Percentiles rank a stretch among this genome's conserved stretches.
These are phyloP conservation scores for Drosophila mauritiana DNA, from an alignment of 1,140 invertebrate genomes.

Conservation along the genomic window DNA sequence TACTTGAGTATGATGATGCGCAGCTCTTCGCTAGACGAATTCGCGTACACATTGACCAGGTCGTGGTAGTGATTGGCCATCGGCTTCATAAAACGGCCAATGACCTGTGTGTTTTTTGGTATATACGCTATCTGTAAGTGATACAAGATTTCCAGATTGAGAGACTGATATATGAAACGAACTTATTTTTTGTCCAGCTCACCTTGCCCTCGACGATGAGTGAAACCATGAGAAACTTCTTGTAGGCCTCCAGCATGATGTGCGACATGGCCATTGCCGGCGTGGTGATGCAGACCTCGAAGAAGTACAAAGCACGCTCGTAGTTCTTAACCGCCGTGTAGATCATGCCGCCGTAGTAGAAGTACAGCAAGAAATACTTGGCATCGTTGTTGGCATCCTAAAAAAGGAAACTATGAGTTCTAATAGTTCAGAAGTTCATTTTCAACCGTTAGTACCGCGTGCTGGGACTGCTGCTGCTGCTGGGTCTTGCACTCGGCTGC, in stretches of 20 bases:
- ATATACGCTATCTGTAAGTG: constrained; percentile 88
- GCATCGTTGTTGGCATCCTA: constrained; percentile 92
- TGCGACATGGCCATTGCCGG: constrained; percentile 97
- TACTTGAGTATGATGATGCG: constrained; percentile 90
- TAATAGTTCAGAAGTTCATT: no score
- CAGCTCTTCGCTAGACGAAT: constrained; percentile 91
- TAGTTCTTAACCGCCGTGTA: constrained; percentile 97
- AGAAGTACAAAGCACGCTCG: constrained; percentile 96
- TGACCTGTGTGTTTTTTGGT: constrained; percentile 96
- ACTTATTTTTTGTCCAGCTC: constrained; percentile 7
- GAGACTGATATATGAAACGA: neutral
- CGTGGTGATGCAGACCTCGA: constrained; percentile 97
- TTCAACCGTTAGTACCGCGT: constrained; percentile 41
- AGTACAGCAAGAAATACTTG: constrained; percentile 96
- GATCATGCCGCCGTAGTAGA: constrained; percentile 99
- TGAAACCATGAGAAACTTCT: constrained; percentile 97
- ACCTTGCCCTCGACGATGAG: constrained; percentile 96
- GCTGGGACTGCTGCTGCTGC: constrained; percentile 70
- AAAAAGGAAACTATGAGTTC: neutral
- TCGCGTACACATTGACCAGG: constrained; percentile 92
- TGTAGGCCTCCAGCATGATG: constrained; percentile 98
- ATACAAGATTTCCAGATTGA: neutral
- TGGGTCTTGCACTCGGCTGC: constrained; percentile 73
- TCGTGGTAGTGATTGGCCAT: constrained; percentile 96
- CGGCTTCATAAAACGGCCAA: constrained; percentile 95